Conservation (phyloP, 92 coral and sea anemone genomes). For the Heteractis magnifica region DNA sequence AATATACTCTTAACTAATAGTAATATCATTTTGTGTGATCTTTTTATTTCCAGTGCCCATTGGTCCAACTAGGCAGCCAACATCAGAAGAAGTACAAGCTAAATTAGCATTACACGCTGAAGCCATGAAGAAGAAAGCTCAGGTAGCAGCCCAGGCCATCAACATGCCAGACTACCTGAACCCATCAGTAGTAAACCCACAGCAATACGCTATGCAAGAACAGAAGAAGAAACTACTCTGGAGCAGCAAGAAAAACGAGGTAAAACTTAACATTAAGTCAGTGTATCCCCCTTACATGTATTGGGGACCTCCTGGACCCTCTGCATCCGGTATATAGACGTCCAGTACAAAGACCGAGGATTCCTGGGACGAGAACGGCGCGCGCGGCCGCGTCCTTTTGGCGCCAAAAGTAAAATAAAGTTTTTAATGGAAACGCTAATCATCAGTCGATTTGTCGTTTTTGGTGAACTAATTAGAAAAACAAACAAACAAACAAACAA, state of each 20-base stretch:
- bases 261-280: not conserved
- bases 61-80: conserved; percentile 56
- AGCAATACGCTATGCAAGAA: conserved; percentile 86
- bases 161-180: conserved; percentile 90
- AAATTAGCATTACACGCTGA: conserved; percentile 92
- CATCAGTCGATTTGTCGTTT: too few species aligned
- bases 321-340: too few species aligned
- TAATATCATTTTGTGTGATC: not conserved
- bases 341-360: too few species aligned
- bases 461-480: too few species aligned
- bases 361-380: too few species aligned
- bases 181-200: conserved; percentile 98
- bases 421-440: too few species aligned
- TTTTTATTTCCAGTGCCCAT: conserved; percentile 16
- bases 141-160: conserved; percentile 75
- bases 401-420: too few species aligned
- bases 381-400: too few species aligned
- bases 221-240: conserved; percentile 93
- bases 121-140: conserved; percentile 81
- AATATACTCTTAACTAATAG: too few species aligned
- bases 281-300: too few species aligned
- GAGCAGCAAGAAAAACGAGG: conserved; percentile 91
- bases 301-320: too few species aligned
- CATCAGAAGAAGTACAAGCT: conserved; percentile 92
- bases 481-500: too few species aligned